phyloP scores from a whole-genome alignment of 1,140 invertebrate genomes.

The Cyrtorhinus lividipennis region DNA sequence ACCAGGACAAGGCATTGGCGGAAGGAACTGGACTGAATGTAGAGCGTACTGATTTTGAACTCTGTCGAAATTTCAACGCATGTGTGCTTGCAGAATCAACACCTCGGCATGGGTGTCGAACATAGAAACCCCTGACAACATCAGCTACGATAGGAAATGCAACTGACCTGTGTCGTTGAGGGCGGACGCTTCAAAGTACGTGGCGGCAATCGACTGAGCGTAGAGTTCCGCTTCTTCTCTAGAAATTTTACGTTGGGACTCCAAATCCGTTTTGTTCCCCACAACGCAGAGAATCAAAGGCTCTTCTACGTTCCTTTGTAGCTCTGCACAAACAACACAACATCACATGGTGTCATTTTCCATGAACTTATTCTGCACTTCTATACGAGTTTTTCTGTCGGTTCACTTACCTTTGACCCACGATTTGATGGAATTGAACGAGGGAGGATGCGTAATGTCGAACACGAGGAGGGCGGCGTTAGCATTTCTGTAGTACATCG shows the following conservation, averaged over 20 bases:
- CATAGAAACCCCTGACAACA: too few species aligned
- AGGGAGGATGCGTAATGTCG: slow-evolving; percentile 32
- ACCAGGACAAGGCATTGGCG: too few species aligned
- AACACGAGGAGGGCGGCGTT: slow-evolving; percentile 40
- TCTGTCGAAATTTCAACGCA: too few species aligned
- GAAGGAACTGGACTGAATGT: too few species aligned
- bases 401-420: slow-evolving; percentile 54
- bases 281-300: slow-evolving; percentile 62
- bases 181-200: slow-evolving; percentile 71
- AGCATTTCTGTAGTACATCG: slow-evolving; percentile 85
- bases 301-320: slow-evolving; percentile 58
- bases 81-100: too few species aligned
- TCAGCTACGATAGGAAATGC: too few species aligned
- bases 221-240: slow-evolving; percentile 56
- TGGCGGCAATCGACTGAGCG: slow-evolving; percentile 64
- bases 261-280: slow-evolving; percentile 71
- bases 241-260: slow-evolving; percentile 43
- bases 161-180: slow-evolving; percentile 54
- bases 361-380: too few species aligned
- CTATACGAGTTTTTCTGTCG: too few species aligned
- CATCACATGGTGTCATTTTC: too few species aligned
- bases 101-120: too few species aligned
- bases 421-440: slow-evolving; percentile 55
- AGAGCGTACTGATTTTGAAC: too few species aligned
- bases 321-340: too few species aligned